Percentiles rank a stretch among this genome's conserved stretches.
phyloP scores from a whole-genome alignment of 2,797 vertebrate genomes.

The Setipinna tenuifilis region DNA sequence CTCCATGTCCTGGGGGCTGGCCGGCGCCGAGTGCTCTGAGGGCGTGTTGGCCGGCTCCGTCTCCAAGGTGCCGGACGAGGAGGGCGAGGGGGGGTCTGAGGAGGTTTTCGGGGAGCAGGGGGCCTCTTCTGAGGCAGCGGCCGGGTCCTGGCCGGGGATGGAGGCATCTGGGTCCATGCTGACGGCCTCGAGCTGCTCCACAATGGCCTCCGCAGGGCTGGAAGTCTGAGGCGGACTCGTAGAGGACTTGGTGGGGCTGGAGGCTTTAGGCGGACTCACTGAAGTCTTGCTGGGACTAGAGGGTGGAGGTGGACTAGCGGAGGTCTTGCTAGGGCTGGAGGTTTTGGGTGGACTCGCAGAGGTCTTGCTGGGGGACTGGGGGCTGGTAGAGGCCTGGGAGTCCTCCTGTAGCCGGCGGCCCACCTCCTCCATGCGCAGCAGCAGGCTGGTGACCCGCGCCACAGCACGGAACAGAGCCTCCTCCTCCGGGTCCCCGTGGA shows the following conservation, averaged over 20 bases:
- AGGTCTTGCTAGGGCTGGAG: background rate
- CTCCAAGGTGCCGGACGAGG: constrained; percentile 65
- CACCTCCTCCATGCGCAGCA: constrained; percentile 95
- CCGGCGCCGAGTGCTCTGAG: background rate
- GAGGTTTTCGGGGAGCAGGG: constrained; percentile 32
- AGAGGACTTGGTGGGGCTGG: constrained; percentile 4
- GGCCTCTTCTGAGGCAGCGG: too few relatives aligned
- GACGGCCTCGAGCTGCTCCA: background rate
- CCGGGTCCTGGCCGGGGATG: constrained; percentile 31
- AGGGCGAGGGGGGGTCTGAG: constrained; percentile 50
- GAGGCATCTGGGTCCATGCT: background rate
- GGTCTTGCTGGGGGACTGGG: constrained; percentile 16
- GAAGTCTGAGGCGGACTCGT: constrained; percentile 9
- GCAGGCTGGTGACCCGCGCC: constrained; percentile 90
- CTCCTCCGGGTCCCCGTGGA: constrained; percentile 91
- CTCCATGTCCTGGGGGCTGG: constrained; percentile 67
- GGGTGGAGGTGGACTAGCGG: background rate
- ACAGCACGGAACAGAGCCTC: constrained; percentile 89
- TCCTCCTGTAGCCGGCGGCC: constrained; percentile 84
- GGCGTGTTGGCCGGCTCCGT: constrained; percentile 55
- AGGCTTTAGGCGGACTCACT: constrained; percentile 1
- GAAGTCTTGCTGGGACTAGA: constrained; percentile 3
- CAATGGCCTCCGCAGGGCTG: background rate
- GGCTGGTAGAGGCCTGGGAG: constrained; percentile 35
- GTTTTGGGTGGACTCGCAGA: constrained; percentile 1